Base-by-base conservation (phyloP, 1,140 invertebrate species). In the Bemisia tabaci region DNA sequence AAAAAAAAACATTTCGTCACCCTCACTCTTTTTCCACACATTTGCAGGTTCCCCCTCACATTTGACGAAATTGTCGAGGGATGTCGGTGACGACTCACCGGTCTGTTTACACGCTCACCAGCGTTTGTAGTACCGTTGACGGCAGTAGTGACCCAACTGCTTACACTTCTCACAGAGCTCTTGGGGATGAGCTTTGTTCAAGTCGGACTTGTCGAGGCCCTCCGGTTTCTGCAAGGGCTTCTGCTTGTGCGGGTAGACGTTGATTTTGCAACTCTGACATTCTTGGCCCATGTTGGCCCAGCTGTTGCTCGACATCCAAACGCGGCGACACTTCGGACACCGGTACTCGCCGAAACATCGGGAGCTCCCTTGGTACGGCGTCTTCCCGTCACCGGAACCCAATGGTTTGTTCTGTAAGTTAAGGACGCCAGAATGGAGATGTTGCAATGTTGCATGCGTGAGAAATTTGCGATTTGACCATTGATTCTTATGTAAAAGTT, bases 251-350 rank as follows among this genome's bases (percentile, higher is more conserved):
- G 94, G 93, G 76, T 90, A 96, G 11, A 95, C 92, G 72, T 92
- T 92, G 66, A 95, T 90, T 66, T 91, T 86, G 74, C 94, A 97
- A 74, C 95, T 95, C 68, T 93, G 95, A 74, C 94, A 96, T 75
- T 93, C 88, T 76, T 97, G 94, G 1, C 91, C 91, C 82, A 90
- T 92, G 79, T 97, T 96, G 12, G 94, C 91, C 88, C 92, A 95
- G 63, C 90, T 93, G 78, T 95, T 96, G 12, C 91, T 91, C 65
- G 88, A 91, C 88, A 94, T 95, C 94, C 94, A 97, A 75, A 94
- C 95, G 71, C 93, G 82, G 74, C 95, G 94, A 78, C 94, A 96
- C 75, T 94, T 94, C 1, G 91, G 86, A 75, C 93, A 95, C 77
- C 92, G 92, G 80, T 92, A 97, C 74, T 95, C 92, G 2, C 94